phyloP scores from a whole-genome alignment of 2,113 vertebrate genomes.

The Gallinago paraguaiae region DNA sequence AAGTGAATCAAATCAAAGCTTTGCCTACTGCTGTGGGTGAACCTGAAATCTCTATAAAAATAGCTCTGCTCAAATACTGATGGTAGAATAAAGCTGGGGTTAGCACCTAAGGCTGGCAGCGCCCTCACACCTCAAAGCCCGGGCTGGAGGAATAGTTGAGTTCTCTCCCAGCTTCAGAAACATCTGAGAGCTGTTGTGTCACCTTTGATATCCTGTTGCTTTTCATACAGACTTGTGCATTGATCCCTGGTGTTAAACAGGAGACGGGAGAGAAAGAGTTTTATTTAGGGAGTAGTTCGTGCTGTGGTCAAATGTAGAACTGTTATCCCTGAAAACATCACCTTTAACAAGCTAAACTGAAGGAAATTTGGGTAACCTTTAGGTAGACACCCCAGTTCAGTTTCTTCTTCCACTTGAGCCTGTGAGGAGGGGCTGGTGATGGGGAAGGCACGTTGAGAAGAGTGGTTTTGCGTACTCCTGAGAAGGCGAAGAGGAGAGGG shows the following conservation, averaged over 20 bases:
- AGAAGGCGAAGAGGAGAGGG: not conserved
- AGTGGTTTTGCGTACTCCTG: not conserved
- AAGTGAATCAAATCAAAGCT: not conserved
- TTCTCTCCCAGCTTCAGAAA: not conserved
- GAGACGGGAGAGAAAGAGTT: not conserved
- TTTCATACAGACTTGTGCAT: not conserved
- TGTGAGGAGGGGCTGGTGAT: not conserved
- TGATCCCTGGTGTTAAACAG: not conserved
- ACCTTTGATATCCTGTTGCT: not conserved
- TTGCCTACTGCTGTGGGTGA: not conserved
- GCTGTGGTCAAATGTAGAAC: not conserved
- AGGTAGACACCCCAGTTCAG: not conserved
- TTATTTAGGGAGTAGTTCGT: not conserved
- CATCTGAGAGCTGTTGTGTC: not conserved
- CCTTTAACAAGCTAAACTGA: accelerated
- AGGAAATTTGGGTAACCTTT: not conserved
- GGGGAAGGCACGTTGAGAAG: accelerated
- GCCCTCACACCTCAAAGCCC: not conserved
- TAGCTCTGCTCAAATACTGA: not conserved
- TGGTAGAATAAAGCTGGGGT: not conserved
- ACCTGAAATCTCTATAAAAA: not conserved
- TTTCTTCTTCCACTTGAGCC: not conserved
- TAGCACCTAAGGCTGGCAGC: not conserved
- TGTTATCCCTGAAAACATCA: not conserved
- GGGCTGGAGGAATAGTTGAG: not conserved